Percentiles rank a stretch among this genome's conserved stretches.
These are phyloP conservation scores for Phalanger gymnotis DNA, from an alignment of 2,797 vertebrate species.

Conservation along the genomic window DNA sequence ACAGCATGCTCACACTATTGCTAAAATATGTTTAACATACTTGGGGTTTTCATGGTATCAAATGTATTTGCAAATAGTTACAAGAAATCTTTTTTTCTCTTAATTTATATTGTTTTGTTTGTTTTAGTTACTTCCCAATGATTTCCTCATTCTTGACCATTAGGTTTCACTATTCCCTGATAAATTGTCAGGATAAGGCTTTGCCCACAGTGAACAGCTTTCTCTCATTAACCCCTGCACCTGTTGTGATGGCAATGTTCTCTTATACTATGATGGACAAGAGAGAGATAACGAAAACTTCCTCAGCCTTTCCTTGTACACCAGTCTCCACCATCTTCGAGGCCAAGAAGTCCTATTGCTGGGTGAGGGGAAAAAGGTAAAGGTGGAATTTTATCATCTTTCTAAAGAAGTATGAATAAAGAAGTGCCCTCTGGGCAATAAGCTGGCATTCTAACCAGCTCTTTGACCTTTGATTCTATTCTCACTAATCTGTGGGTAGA, in stretches of 20 bases:
- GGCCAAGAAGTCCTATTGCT: not conserved
- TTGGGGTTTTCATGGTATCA: constrained; percentile 6
- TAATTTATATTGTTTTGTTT: not conserved
- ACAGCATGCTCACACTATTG: constrained; percentile 40
- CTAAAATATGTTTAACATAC: constrained; percentile 18
- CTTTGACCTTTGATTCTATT: not conserved
- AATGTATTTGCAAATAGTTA: constrained; percentile 32
- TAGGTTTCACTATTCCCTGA: not conserved
- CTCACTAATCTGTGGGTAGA: not conserved
- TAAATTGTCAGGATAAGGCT: not conserved
- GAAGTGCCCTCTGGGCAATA: not conserved
- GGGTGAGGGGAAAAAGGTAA: not conserved
- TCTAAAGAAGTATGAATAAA: not conserved
- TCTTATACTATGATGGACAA: not conserved
- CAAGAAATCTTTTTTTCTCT: constrained; percentile 21
- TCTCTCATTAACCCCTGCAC: not conserved
- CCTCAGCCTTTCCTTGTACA: not conserved
- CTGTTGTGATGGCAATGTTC: not conserved
- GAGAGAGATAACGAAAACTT: not conserved
- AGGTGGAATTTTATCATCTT: not conserved
- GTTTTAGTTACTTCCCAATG: not conserved
- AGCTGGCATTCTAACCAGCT: not conserved
- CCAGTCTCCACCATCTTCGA: not conserved
- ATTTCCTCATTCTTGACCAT: not conserved
- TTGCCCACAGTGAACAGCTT: not conserved